These are phyloP conservation scores for Agrilus planipennis DNA, from an alignment of 1,140 invertebrate species.

Conservation along the genomic window DNA sequence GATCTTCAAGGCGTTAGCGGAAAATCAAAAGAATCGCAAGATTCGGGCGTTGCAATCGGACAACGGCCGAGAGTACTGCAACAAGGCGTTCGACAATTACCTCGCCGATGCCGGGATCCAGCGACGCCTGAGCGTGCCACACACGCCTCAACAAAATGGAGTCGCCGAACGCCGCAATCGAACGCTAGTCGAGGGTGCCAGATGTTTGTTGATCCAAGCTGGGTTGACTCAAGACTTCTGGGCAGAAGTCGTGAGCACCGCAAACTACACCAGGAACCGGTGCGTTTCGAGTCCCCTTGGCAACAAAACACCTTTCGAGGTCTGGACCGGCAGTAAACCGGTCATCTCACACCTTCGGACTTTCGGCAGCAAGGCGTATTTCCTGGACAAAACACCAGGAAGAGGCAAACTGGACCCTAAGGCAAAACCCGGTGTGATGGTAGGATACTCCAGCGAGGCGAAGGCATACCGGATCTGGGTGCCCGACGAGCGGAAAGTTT, in stretches of 20 bases:
- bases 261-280: slow-evolving; percentile 6
- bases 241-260: slow-evolving; percentile 2
- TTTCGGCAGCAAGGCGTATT: slow-evolving; percentile 25
- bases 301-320: slow-evolving; percentile 22
- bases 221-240: slow-evolving; percentile 13
- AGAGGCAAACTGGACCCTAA: no score
- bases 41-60: slow-evolving; percentile 11
- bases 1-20: slow-evolving; percentile 14
- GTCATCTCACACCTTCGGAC: slow-evolving; percentile 19
- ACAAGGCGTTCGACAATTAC: background rate
- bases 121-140: slow-evolving; percentile 14
- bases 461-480: no score
- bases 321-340: slow-evolving; percentile 22
- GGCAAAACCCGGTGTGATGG: no score
- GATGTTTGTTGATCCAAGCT: slow-evolving; percentile 26
- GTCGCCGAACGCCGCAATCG: slow-evolving; percentile 36
- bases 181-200: slow-evolving; percentile 33
- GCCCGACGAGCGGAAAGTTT: no score
- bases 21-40: slow-evolving; percentile 3
- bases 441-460: no score
- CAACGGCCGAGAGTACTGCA: slow-evolving; percentile 12
- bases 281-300: slow-evolving; percentile 4
- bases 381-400: no score
- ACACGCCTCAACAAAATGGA: slow-evolving; percentile 39
- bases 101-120: background rate